Evolutionary conservation across 2,113 vertebrate species (phyloP).

Genomic region (Nannospalax galili): DNA sequence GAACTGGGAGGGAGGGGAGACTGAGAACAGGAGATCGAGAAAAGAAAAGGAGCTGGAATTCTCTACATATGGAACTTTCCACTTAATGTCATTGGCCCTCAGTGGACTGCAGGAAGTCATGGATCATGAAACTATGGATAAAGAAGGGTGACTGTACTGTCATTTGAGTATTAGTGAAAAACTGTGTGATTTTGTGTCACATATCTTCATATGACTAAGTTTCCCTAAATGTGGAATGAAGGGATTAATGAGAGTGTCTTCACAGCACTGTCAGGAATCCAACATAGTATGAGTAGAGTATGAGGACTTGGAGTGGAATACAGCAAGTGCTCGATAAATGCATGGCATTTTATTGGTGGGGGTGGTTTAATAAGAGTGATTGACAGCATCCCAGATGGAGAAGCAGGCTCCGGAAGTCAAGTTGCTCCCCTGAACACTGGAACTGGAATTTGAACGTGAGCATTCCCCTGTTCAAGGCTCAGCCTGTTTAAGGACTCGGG

Average conservation of each 20-base stretch:
- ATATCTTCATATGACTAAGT: neutral
- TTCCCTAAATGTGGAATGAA: neutral
- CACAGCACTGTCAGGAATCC: neutral
- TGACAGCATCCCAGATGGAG: neutral
- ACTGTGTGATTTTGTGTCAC: neutral
- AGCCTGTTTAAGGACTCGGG: neutral
- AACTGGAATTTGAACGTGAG: neutral
- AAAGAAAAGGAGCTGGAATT: neutral
- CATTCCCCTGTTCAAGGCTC: accelerated
- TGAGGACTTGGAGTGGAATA: neutral
- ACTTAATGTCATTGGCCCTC: neutral
- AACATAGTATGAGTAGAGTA: too few relatives aligned
- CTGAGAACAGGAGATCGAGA: accelerated
- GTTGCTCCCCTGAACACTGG: accelerated
- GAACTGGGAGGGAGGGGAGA: accelerated
- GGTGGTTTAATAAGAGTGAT: neutral
- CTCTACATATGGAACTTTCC: neutral
- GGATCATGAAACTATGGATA: neutral
- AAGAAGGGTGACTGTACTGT: accelerated
- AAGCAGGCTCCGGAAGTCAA: neutral
- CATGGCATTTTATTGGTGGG: neutral
- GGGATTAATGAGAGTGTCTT: neutral
- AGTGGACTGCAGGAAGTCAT: too few relatives aligned
- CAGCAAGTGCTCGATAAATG: neutral
- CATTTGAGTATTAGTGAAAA: neutral